Evolutionary conservation across 2,888 invertebrate genomes (phyloP).

Genomic region (Trichogramma dendrolimi): DNA sequence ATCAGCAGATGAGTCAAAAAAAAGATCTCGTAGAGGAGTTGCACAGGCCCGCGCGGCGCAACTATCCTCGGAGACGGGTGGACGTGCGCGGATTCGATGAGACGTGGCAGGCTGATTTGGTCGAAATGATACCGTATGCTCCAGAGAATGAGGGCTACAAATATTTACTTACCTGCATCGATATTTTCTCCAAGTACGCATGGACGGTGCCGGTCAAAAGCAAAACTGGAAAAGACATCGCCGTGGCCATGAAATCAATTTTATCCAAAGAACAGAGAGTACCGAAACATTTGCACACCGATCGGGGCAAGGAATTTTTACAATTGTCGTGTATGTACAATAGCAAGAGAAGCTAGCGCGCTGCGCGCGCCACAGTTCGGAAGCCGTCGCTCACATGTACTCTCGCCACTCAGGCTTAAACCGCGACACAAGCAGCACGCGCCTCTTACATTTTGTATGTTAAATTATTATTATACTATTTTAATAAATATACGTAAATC

Average conservation of each 20-base stretch:
- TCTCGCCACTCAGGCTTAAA: too few relatives aligned
- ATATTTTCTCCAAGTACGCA: slow-evolving; percentile 43
- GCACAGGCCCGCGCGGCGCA: slow-evolving; percentile 42
- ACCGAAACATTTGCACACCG: too few relatives aligned
- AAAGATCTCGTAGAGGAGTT: slow-evolving; percentile 39
- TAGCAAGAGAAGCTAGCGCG: too few relatives aligned
- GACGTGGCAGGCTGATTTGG: slow-evolving; percentile 26
- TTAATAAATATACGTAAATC: too few relatives aligned
- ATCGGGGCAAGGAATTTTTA: slow-evolving; percentile 28
- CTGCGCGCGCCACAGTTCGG: too few relatives aligned
- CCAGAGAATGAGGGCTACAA: slow-evolving; percentile 34
- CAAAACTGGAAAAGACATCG: slow-evolving; percentile 39
- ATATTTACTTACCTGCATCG: slow-evolving; percentile 43
- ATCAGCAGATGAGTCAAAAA: too few relatives aligned
- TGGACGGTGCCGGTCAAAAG: slow-evolving; percentile 44
- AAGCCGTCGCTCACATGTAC: too few relatives aligned
- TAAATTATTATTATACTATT: too few relatives aligned
- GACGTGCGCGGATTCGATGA: slow-evolving; percentile 40
- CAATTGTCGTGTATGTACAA: too few relatives aligned
- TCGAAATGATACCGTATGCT: slow-evolving; percentile 23
- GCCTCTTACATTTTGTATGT: too few relatives aligned
- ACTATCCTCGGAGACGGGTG: slow-evolving; percentile 43
- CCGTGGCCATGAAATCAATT: slow-evolving; percentile 30
- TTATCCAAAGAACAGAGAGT: slow-evolving; percentile 18
- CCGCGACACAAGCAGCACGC: too few relatives aligned